Percentiles rank a stretch among this genome's conserved stretches.
phyloP scores from a whole-genome alignment of 2,888 invertebrate species.

The Homarus gammarus region DNA sequence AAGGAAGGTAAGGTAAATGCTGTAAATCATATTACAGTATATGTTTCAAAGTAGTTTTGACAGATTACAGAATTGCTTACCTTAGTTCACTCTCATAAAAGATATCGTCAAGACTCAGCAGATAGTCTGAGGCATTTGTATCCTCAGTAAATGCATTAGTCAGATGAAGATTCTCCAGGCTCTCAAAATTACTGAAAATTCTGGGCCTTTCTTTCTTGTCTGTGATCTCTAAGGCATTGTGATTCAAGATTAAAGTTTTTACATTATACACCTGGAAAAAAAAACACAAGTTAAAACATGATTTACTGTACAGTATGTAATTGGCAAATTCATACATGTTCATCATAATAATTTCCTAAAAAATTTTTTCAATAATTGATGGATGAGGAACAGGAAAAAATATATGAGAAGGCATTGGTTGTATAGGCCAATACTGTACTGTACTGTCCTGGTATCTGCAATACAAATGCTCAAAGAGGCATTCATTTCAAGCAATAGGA shows the following conservation, averaged over 20 bases:
- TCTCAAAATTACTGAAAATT: constrained; percentile 81
- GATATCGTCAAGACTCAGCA: constrained; percentile 76
- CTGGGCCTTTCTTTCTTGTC: constrained; percentile 80
- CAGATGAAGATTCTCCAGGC: constrained; percentile 85
- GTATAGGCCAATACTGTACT: too few species aligned
- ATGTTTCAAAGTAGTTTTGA: too few species aligned
- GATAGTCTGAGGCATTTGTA: constrained; percentile 76
- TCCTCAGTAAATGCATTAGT: constrained; percentile 85
- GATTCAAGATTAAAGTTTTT: constrained; percentile 85
- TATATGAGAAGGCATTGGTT: too few species aligned
- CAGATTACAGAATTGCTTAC: constrained; percentile 49
- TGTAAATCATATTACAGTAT: too few species aligned
- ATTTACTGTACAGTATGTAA: not conserved
- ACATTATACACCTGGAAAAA: constrained; percentile 80
- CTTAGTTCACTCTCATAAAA: constrained; percentile 72
- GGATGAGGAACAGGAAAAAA: too few species aligned
- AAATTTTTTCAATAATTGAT: too few species aligned
- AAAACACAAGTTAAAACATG: not conserved
- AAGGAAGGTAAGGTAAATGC: too few species aligned
- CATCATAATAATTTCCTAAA: too few species aligned
- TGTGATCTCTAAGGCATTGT: constrained; percentile 84
- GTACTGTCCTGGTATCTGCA: too few species aligned
- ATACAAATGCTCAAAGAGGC: too few species aligned
- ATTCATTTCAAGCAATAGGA: too few species aligned
- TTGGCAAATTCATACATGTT: too few species aligned